phyloP scores from a whole-genome alignment of 2,113 vertebrate species.

The Mastomys coucha region DNA sequence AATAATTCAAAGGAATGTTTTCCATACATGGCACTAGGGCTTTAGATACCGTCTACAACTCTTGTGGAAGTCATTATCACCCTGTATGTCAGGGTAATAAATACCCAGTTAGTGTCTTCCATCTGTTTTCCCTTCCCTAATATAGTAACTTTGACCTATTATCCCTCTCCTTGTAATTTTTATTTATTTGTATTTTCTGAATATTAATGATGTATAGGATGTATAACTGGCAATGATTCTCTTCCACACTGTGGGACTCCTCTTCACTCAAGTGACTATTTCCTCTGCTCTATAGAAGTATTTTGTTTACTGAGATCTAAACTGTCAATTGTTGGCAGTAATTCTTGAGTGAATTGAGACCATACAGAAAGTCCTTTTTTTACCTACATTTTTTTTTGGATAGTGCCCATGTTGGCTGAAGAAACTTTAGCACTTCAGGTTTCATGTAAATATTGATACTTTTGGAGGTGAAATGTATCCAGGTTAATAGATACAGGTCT shows the following conservation, averaged over 20 bases:
- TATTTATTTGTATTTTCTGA: not conserved
- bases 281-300: not conserved
- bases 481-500: not conserved
- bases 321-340: not conserved
- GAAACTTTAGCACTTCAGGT: not conserved
- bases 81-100: not conserved
- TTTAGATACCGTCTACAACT: not conserved
- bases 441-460: not conserved
- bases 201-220: not conserved
- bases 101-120: not conserved
- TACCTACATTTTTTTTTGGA: not conserved
- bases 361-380: not conserved
- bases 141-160: not conserved
- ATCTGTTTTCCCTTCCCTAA: too few species aligned
- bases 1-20: not conserved
- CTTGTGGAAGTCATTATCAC: not conserved
- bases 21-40: not conserved
- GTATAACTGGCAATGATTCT: not conserved
- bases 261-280: not conserved
- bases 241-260: not conserved
- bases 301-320: not conserved
- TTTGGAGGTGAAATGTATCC: not conserved
- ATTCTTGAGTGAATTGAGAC: not conserved
- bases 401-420: not conserved
- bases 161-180: not conserved